These are phyloP conservation scores for Anser brachyrhynchus DNA, from an alignment of 2,113 vertebrate genomes.

Conservation along the genomic window DNA sequence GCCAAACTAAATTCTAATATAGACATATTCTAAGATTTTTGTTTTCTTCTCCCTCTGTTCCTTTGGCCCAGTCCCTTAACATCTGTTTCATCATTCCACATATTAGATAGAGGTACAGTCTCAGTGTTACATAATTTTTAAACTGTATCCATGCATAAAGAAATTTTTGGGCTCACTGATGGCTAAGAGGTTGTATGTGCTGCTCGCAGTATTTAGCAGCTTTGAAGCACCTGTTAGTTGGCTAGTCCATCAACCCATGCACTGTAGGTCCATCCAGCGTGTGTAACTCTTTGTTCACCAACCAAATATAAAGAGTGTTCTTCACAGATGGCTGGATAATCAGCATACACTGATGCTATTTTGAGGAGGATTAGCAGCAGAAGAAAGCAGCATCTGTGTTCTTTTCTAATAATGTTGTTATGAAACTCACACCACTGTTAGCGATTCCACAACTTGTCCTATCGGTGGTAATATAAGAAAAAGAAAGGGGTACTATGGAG, in stretches of 20 bases:
- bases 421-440: not conserved
- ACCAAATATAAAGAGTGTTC: not conserved
- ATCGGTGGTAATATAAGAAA: not conserved
- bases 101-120: not conserved
- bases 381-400: not conserved
- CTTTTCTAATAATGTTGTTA: not conserved
- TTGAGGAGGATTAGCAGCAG: not conserved
- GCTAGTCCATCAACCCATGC: too few species aligned
- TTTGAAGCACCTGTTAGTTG: not conserved
- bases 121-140: not conserved
- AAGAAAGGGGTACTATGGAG: not conserved
- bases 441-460: accelerated
- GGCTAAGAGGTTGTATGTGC: not conserved
- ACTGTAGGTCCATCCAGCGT: not conserved
- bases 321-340: not conserved
- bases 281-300: not conserved
- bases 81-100: not conserved
- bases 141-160: not conserved
- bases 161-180: not conserved
- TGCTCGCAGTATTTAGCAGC: not conserved
- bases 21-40: not conserved
- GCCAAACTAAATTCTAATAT: not conserved
- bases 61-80: not conserved
- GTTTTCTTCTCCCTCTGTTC: not conserved
- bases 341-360: not conserved